Base-by-base conservation (phyloP, 2,888 invertebrate species). In the Drosophila stalkeri region DNA sequence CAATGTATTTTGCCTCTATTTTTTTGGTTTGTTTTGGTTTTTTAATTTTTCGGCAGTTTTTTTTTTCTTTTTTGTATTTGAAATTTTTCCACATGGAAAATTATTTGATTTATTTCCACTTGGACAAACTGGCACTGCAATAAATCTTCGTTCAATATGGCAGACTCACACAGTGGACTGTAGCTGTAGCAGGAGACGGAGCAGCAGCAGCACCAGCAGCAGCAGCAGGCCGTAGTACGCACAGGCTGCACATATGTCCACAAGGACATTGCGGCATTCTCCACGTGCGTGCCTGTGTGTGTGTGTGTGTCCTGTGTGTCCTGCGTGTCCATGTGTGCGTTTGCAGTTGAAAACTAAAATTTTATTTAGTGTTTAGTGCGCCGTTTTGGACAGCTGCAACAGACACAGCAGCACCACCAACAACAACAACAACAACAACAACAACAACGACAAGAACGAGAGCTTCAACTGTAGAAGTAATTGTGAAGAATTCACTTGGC, bases 41-140 rank as follows among this genome's bases (percentile, higher is more conserved):
- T 80, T 78, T 78, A 77, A 86, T 89, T 81, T 81, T 81, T 72
- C 75, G 80, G 75, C 69, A 72, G 31, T 54, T 70, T 55, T 41
- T 41, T 61, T 73, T 55, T 61, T 47, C 51, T 31, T 35, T 70
- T 44, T 46, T 55, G 63, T 70, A 76, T 81, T 82, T 72, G 75
- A 72, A 83, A 83, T 87, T 91, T 91, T 91, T 91, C 91, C 91
- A 91, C 91, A 90, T 91, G 91, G 85, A 86, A 91, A 91, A 91
- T 86, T 91, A 89, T 91, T 91, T 91, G 91, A 91, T 91, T 91
- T 91, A 91, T 91, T 91, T 90, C 75, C 86, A 90, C 85, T 91
- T 91, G 91, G 89, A 91, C 90, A 91, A 81, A 84, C 77, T 91
- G 87, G 87, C 91, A 91, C 77, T 82, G 90, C 82, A 90, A 91